Evolutionary conservation across 2,113 vertebrate species (phyloP), one percentile per base, ranked within the genome.

Genomic region (Paramisgurnus dabryanus): DNA sequence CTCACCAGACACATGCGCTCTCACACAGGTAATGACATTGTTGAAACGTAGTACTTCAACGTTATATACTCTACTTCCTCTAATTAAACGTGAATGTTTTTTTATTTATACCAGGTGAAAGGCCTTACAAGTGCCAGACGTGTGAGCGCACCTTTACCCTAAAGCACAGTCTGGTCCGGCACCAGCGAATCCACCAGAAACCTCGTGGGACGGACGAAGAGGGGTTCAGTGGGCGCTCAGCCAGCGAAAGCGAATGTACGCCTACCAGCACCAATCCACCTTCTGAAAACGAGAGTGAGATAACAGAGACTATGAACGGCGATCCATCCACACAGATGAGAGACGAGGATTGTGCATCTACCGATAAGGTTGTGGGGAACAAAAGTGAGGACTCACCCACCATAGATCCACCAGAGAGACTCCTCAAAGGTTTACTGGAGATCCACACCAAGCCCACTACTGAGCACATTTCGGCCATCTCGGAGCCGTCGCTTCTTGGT

Each of bases 1-100:
- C 92, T 99, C 88, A 99, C 98, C 0, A 88, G 98, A 78, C 98
- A 99, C 90, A 99, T 97, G 95, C 89, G 98, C 86, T 99, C 98
- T 22, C 98, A 99, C 89, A 99, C 98, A 92, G 97, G 98, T 98
- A 92, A 81, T 40, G 68, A 7, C n/a, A 39, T 67, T 9, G 3
- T 40, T 67, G 49, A 40, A 72, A 15, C 22, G 22, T 17, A 6
- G 7, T 13, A 18, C 6, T 4, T 2, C 6, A 12, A 1, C 8
- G 1, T 50, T 53, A n/a, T 18, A 17, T 58, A 18, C 55, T 13
- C 18, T 3, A 34, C 3, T 34, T 34, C 27, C 2, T 34, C 1
- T 34, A 34, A 34, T 34, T 18, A n/a, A 50, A 27, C 1, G 6
- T 34, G 7, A 41, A 17, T 68, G 18, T 60, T 47, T 61, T 15